phyloP scores from a whole-genome alignment of 2,888 invertebrate species.

The Eilema griseolum region DNA sequence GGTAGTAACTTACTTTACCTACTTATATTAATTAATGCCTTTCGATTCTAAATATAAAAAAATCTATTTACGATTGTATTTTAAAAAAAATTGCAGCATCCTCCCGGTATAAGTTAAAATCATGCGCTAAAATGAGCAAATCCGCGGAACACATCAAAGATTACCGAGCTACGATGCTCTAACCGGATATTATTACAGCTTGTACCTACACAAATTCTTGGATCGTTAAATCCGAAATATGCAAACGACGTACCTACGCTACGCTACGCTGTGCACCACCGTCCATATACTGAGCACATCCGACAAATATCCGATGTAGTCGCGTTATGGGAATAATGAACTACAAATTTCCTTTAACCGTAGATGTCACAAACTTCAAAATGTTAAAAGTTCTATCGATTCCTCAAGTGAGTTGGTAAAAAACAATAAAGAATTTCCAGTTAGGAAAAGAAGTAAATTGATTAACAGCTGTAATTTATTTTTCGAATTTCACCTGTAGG shows the following conservation, averaged over 20 bases:
- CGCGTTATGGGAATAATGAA: constrained; percentile 39
- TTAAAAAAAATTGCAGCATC: not conserved
- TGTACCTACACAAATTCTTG: constrained; percentile 42
- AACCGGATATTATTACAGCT: constrained; percentile 31
- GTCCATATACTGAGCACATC: not conserved
- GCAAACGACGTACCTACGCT: constrained; percentile 40
- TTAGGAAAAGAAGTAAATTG: too few relatives aligned
- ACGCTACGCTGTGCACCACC: constrained; percentile 8
- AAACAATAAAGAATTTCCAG: too few relatives aligned
- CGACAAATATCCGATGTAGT: not conserved
- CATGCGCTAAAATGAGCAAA: constrained; percentile 20
- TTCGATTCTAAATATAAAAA: not conserved
- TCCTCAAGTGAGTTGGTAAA: too few relatives aligned
- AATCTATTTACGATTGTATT: not conserved
- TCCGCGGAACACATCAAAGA: constrained; percentile 15
- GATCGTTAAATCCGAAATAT: constrained; percentile 46
- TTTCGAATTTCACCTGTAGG: too few relatives aligned
- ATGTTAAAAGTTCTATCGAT: too few relatives aligned
- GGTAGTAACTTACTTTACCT: too few relatives aligned
- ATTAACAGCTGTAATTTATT: too few relatives aligned
- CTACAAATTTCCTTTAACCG: constrained; percentile 22
- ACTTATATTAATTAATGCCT: too few relatives aligned
- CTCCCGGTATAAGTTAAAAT: constrained; percentile 2
- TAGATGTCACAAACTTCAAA: not conserved
- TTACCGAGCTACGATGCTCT: constrained; percentile 16